phyloP scores from a whole-genome alignment of 2,888 invertebrate genomes.

The Sarcophaga caerulescens region DNA sequence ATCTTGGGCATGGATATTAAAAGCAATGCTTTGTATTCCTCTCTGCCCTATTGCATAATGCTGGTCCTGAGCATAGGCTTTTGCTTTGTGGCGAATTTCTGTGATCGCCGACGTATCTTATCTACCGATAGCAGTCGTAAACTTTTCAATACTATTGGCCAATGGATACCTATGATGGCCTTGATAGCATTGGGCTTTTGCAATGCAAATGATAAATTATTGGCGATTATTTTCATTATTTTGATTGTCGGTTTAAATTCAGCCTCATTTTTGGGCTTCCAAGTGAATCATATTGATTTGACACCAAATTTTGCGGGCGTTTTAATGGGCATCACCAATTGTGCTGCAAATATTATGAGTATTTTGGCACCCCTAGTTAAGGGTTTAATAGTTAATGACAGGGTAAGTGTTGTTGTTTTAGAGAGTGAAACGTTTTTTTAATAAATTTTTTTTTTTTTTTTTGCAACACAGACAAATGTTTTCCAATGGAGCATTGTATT shows the following conservation, averaged over 20 bases:
- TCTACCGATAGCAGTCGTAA: constrained; percentile 80
- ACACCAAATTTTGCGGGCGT: constrained; percentile 92
- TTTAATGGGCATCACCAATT: constrained; percentile 91
- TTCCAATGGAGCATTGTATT: constrained; percentile 84
- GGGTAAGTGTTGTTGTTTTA: constrained; percentile 82
- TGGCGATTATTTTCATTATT: constrained; percentile 86
- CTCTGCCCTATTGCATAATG: constrained; percentile 88
- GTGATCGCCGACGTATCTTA: constrained; percentile 75
- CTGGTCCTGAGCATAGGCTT: constrained; percentile 87
- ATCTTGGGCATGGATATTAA: constrained; percentile 88
- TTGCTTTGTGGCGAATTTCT: constrained; percentile 84
- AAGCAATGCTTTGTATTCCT: constrained; percentile 86
- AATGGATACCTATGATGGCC: constrained; percentile 86
- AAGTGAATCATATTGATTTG: constrained; percentile 92
- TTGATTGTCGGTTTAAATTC: constrained; percentile 90
- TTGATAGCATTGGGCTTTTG: constrained; percentile 84
- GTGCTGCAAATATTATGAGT: constrained; percentile 88
- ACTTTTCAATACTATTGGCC: constrained; percentile 83
- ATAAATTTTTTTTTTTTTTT: neutral
- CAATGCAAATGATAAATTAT: constrained; percentile 74
- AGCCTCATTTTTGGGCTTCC: constrained; percentile 88
- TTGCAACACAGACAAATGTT: constrained; percentile 83
- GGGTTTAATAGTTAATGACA: constrained; percentile 86
- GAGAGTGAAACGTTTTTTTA: constrained; percentile 9
- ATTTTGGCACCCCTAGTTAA: constrained; percentile 89